Conservation (phyloP, 2,797 vertebrate genomes). For the Phrynocephalus forsythii region DNA sequence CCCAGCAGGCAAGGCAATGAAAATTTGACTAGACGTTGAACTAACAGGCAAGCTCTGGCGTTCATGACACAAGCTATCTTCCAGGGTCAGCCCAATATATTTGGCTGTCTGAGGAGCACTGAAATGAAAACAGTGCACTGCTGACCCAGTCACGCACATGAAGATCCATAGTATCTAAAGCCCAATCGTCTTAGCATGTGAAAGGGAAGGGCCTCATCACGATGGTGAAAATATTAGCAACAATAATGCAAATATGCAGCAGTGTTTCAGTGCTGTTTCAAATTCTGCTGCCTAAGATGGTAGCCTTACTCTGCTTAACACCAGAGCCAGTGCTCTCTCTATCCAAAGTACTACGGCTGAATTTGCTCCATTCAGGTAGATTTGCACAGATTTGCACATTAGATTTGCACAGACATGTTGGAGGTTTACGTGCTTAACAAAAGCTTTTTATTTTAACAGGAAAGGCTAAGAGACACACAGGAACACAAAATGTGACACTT, state of each 20-base stretch:
- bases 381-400: slow-evolving; percentile 8
- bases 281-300: background rate
- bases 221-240: background rate
- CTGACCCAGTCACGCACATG: no score
- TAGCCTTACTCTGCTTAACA: background rate
- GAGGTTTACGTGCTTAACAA: slow-evolving; percentile 44
- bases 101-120: no score
- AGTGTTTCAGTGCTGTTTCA: no score
- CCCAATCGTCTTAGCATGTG: no score
- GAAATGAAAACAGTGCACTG: no score
- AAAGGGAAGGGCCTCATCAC: no score
- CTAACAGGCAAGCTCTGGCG: no score
- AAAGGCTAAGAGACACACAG: background rate
- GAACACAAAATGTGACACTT: background rate
- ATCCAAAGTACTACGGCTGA: background rate
- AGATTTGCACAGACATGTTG: background rate
- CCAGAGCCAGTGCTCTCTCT: background rate
- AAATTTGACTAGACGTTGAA: no score
- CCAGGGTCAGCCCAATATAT: no score
- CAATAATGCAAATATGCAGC: background rate
- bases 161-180: no score
- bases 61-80: no score
- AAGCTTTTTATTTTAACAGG: slow-evolving; percentile 8
- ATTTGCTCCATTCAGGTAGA: slow-evolving; percentile 40
- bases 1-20: no score